Conservation (phyloP, 2,797 vertebrate genomes). For the Acestrorhynchus altus region DNA sequence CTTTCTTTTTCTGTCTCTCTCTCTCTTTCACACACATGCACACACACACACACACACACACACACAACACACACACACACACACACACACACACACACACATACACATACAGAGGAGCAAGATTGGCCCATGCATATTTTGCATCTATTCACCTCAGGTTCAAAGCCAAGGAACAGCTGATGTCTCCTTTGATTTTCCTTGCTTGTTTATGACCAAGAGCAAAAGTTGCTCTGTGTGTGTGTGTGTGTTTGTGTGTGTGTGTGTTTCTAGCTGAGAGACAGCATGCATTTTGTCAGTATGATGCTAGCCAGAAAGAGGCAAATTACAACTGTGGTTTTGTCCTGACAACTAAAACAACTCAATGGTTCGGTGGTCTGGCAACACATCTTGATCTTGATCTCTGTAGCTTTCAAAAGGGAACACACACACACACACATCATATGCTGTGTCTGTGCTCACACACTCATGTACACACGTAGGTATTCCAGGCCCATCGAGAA, state of each 20-base stretch:
- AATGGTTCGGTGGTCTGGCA: not conserved
- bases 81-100: not conserved
- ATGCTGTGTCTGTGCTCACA: not conserved
- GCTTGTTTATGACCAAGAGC: conserved; percentile 19
- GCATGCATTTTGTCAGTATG: conserved; percentile 9
- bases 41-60: too few relatives aligned
- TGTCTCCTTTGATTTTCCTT: conserved; percentile 26
- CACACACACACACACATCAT: conserved; percentile 14
- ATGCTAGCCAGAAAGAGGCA: not conserved
- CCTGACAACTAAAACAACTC: conserved; percentile 1
- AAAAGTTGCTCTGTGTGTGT: conserved; percentile 5
- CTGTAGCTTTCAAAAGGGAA: not conserved
- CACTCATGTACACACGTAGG: too few relatives aligned
- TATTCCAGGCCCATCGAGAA: conserved; percentile 14
- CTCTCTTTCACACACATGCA: conserved; percentile 22
- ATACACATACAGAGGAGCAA: too few relatives aligned
- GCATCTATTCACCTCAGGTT: conserved; percentile 41
- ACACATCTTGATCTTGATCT: not conserved
- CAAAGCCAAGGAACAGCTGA: conserved; percentile 38
- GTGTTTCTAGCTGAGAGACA: conserved; percentile 13
- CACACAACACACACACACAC: too few relatives aligned
- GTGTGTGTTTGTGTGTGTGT: not conserved
- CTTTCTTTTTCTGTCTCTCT: conserved; percentile 18
- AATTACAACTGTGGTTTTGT: not conserved
- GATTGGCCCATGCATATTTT: conserved; percentile 38